phyloP scores from a whole-genome alignment of 2,797 vertebrate species.

The Galagoides demidoff region DNA sequence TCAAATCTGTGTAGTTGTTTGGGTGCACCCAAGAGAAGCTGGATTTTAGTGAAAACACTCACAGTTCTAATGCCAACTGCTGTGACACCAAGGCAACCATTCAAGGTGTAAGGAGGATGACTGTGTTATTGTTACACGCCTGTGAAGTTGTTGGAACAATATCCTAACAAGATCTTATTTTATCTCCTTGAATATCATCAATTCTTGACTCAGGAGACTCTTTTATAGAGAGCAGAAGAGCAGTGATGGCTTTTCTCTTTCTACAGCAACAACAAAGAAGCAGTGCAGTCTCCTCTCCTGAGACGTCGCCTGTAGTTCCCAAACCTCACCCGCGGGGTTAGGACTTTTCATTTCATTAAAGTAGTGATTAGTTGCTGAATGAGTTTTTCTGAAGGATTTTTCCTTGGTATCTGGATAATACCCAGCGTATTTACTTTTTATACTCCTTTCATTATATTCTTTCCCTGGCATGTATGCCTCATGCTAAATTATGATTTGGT shows the following conservation, averaged over 20 bases:
- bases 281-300: neutral
- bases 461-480: neutral
- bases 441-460: neutral
- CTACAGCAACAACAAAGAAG: neutral
- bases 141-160: neutral
- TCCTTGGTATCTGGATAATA: conserved; percentile 1
- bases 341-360: neutral
- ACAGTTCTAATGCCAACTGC: neutral
- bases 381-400: neutral
- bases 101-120: neutral
- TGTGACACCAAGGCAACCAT: neutral
- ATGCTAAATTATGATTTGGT: conserved; percentile 17
- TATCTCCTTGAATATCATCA: neutral
- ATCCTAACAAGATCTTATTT: neutral
- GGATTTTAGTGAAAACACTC: conserved; percentile 15
- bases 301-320: neutral
- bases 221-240: neutral
- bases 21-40: neutral
- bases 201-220: neutral
- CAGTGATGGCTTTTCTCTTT: neutral
- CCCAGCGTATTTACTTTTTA: neutral
- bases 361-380: neutral
- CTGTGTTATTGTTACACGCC: neutral
- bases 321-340: neutral
- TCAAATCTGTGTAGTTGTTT: neutral